These are phyloP conservation scores for Thalassarche chlororhynchos DNA, from an alignment of 2,113 vertebrate genomes.

Conservation along the genomic window DNA sequence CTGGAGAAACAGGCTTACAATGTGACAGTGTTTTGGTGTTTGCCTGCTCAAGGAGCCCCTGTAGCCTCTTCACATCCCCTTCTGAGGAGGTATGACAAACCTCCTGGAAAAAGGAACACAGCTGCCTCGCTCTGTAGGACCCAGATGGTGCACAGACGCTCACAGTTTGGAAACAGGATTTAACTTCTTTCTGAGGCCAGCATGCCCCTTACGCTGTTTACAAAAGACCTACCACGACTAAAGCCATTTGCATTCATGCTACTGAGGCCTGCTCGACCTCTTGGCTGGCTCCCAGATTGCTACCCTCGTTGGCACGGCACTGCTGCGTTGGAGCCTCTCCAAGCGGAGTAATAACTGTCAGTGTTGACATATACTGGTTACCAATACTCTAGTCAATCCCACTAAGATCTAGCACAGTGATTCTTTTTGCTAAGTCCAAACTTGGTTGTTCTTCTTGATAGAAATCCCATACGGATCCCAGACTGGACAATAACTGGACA, in stretches of 20 bases:
- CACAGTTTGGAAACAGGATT: conserved; percentile 9
- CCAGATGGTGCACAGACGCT: conserved; percentile 46
- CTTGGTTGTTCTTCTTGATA: neutral
- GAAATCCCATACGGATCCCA: neutral
- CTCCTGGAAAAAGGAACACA: neutral
- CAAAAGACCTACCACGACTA: neutral
- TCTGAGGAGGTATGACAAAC: neutral
- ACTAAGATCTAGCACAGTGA: neutral
- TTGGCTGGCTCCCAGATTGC: neutral
- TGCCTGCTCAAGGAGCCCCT: neutral
- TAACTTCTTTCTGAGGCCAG: neutral
- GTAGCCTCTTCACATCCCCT: neutral
- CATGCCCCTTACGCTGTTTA: neutral
- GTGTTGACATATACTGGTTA: neutral
- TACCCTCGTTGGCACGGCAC: neutral
- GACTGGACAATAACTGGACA: neutral
- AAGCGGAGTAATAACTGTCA: neutral
- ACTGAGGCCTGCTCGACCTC: neutral
- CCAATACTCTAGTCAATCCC: neutral
- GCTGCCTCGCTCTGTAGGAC: neutral
- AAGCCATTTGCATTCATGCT: neutral
- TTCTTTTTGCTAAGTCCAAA: neutral
- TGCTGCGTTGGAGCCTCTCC: neutral
- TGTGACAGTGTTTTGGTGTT: neutral
- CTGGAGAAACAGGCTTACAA: neutral